Evolutionary conservation across 37 sponge, comb jelly and placozoan species (phyloP).

Genomic region (Spongilla lacustris): DNA sequence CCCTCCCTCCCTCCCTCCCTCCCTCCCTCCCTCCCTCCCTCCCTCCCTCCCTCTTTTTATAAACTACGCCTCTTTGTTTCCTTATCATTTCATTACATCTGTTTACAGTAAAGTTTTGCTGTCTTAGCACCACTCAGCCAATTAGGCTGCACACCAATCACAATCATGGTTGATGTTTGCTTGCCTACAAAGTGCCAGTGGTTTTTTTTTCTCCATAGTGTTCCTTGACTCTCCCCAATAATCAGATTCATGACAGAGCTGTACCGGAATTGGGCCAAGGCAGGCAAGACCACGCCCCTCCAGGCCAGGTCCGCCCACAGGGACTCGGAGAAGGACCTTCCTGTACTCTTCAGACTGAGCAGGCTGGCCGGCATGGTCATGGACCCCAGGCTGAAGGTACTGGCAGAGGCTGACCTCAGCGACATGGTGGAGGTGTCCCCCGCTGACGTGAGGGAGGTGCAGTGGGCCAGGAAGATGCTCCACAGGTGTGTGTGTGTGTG

Average conservation of each 20-base stretch:
- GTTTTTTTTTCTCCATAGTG: neutral
- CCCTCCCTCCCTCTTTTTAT: slow-evolving; percentile 10
- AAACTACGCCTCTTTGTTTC: too few species aligned
- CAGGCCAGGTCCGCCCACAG: neutral
- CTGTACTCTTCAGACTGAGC: slow-evolving; percentile 29
- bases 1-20: slow-evolving; percentile 18
- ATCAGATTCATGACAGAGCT: slow-evolving; percentile 45
- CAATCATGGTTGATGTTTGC: too few species aligned
- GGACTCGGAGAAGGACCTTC: slow-evolving; percentile 20
- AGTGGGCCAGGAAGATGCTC: slow-evolving; percentile 50
- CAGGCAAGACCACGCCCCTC: neutral
- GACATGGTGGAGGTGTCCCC: slow-evolving; percentile 13
- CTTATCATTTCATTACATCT: too few species aligned
- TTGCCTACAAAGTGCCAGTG: too few species aligned
- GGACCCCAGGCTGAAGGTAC: slow-evolving; percentile 13
- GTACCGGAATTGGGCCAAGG: slow-evolving; percentile 38
- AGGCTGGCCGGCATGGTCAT: slow-evolving; percentile 41
- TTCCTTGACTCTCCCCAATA: neutral
- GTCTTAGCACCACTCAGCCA: too few species aligned
- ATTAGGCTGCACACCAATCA: too few species aligned
- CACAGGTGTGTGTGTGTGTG: slow-evolving; percentile 41
- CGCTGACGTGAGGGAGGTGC: slow-evolving; percentile 35
- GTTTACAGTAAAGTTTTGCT: too few species aligned
- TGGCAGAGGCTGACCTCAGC: slow-evolving; percentile 20
- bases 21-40: slow-evolving; percentile 27